Evolutionary conservation across 1,140 invertebrate species (phyloP).

Genomic region (Akabosia matsudoensis): DNA sequence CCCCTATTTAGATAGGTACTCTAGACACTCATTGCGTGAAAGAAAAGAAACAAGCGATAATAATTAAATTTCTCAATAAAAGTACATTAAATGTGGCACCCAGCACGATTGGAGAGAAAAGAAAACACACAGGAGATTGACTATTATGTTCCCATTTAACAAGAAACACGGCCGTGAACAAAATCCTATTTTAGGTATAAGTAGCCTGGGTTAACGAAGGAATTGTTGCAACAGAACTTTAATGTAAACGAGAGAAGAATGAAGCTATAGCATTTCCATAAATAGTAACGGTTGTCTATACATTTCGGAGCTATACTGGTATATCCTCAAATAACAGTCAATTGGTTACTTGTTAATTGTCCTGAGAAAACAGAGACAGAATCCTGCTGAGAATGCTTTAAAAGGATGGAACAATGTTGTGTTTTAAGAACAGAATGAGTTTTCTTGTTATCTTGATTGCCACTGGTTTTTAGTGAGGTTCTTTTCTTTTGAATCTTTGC

Average conservation of each 20-base stretch:
- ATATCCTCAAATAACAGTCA: no score
- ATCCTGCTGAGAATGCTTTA: background rate
- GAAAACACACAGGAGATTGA: background rate
- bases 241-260: no score
- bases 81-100: background rate
- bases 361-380: background rate
- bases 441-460: background rate
- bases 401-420: background rate
- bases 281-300: background rate
- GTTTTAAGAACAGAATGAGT: background rate
- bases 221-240: background rate
- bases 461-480: background rate
- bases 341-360: background rate
- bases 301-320: no score
- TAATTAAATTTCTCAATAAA: background rate
- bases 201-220: background rate
- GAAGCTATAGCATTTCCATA: background rate
- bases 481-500: background rate
- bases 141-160: background rate
- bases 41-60: background rate
- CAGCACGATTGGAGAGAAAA: background rate
- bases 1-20: background rate
- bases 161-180: no score
- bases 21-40: no score
- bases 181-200: background rate